These are phyloP conservation scores for Agrypnia vestita DNA, from an alignment of 1,140 invertebrate species.

Conservation along the genomic window DNA sequence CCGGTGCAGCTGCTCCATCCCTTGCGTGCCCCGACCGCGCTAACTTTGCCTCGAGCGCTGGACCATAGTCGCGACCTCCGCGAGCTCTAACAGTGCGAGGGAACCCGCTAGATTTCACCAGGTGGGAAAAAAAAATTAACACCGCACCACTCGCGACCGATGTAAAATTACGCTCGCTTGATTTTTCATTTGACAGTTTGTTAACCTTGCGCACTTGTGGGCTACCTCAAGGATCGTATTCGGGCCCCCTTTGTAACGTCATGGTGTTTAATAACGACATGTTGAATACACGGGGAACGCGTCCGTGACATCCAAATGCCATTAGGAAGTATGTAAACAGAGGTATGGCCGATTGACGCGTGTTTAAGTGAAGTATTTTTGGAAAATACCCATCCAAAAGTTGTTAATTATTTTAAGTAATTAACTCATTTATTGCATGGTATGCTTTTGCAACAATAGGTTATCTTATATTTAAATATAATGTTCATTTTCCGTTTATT, in stretches of 20 bases:
- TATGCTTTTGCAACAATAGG: too few species aligned
- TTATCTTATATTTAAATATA: too few species aligned
- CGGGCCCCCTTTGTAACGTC: neutral
- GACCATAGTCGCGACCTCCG: neutral
- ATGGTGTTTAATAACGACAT: neutral
- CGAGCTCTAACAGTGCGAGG: neutral
- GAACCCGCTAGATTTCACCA: constrained; percentile 1
- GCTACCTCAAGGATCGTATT: neutral
- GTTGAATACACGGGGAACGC: neutral
- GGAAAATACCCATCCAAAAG: too few species aligned
- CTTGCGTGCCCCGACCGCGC: neutral
- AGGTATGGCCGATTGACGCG: neutral
- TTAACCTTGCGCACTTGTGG: neutral
- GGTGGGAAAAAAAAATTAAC: neutral
- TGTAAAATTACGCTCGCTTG: neutral
- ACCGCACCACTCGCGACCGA: neutral
- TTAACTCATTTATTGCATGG: too few species aligned
- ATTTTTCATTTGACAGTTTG: constrained; percentile 1
- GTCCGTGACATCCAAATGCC: constrained; percentile 11
- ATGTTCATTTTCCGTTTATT: too few species aligned
- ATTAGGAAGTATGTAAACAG: constrained; percentile 11
- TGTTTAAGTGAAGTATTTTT: too few species aligned
- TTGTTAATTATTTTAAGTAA: too few species aligned
- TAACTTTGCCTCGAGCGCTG: neutral
- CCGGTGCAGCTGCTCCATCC: too few species aligned